Evolutionary conservation across 2,888 invertebrate genomes (phyloP).

Genomic region (Drosophila buzzatii): DNA sequence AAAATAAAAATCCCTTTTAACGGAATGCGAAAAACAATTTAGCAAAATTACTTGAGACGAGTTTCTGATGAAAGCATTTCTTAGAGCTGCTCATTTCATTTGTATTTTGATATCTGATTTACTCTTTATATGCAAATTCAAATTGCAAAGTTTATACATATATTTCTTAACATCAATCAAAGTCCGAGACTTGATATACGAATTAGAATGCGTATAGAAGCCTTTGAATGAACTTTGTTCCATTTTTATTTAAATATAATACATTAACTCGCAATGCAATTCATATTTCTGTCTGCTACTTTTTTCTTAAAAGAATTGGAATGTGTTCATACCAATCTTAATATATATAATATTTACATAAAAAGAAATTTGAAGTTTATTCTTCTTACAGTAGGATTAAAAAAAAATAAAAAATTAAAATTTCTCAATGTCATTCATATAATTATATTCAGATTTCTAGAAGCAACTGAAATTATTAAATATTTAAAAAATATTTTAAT

Average conservation of each 20-base stretch:
- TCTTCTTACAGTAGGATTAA: too few relatives aligned
- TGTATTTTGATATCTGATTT: not conserved
- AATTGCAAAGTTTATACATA: not conserved
- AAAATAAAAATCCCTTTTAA: slow-evolving; percentile 14
- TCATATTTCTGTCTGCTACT: not conserved
- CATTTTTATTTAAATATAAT: not conserved
- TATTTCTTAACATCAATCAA: not conserved
- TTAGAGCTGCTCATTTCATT: not conserved
- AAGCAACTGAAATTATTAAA: too few relatives aligned
- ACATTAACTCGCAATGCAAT: not conserved
- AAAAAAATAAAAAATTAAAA: too few relatives aligned
- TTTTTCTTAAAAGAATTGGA: too few relatives aligned
- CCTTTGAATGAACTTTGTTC: not conserved
- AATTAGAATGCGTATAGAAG: not conserved
- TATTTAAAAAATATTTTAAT: too few relatives aligned
- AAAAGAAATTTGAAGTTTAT: too few relatives aligned
- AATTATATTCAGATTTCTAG: too few relatives aligned
- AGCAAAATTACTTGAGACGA: not conserved
- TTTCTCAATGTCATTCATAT: too few relatives aligned
- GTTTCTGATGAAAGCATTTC: not conserved
- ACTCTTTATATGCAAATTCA: not conserved
- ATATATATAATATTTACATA: too few relatives aligned
- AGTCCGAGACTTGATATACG: not conserved
- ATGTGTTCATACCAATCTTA: too few relatives aligned
- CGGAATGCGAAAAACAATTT: not conserved